phyloP scores from a whole-genome alignment of 1,140 invertebrate species.

The Drosophila parabipectinata region DNA sequence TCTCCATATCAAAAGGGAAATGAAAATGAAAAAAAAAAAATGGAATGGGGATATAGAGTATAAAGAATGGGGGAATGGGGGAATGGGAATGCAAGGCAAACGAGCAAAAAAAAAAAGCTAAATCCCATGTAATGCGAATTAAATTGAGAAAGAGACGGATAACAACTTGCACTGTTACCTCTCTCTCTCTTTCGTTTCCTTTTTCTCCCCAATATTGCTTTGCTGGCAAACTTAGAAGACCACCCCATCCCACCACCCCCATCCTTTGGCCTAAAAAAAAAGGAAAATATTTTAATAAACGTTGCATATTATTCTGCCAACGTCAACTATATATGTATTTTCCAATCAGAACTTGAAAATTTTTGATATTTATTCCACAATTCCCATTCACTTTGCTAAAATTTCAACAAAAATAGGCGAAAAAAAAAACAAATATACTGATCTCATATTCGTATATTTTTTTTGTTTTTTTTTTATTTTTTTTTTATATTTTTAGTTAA shows the following conservation, averaged over 20 bases:
- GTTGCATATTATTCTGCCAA: constrained; percentile 32
- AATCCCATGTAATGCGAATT: constrained; percentile 69
- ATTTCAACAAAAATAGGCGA: not conserved
- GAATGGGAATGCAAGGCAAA: constrained; percentile 36
- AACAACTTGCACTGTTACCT: constrained; percentile 1
- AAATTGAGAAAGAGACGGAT: constrained; percentile 29
- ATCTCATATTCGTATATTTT: not conserved
- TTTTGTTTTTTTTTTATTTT: not conserved
- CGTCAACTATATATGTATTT: constrained; percentile 17
- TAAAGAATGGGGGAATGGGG: constrained; percentile 11
- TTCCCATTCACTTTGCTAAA: constrained; percentile 1
- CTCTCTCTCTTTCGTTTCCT: not conserved
- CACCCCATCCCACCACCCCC: not conserved
- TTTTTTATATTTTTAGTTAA: not conserved
- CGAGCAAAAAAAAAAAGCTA: constrained; percentile 21
- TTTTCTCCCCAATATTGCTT: not conserved
- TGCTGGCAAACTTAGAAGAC: constrained; percentile 48
- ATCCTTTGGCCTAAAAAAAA: constrained; percentile 4
- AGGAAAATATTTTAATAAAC: constrained; percentile 26
- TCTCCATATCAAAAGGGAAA: constrained; percentile 23
- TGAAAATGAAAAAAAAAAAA: constrained; percentile 4
- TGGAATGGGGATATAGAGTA: not conserved
- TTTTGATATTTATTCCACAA: not conserved
- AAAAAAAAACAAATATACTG: not conserved
- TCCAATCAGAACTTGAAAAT: not conserved